A percentile compares a stretch with the other conserved stretches of the same genome.
phyloP scores from a whole-genome alignment of 2,888 invertebrate genomes.

The Octodonta nipae region DNA sequence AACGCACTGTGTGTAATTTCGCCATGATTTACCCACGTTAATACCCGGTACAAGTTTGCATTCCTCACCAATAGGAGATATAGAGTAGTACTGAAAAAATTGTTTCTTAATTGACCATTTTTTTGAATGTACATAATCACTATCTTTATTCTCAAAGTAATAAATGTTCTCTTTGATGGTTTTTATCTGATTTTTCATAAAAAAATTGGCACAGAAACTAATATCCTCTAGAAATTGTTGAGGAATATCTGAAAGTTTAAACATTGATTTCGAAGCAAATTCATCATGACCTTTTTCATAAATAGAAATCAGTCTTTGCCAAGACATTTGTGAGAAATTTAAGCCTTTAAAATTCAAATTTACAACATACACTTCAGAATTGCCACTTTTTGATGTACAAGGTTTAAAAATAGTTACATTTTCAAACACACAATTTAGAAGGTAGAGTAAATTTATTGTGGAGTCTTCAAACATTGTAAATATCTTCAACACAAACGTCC shows the following conservation, averaged over 20 bases:
- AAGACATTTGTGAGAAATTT: conserved; percentile 19
- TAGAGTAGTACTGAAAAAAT: conserved; percentile 46
- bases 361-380: conserved; percentile 83
- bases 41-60: conserved; percentile 40
- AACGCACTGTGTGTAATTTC: conserved; percentile 7
- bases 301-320: conserved; percentile 25
- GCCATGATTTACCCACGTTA: conserved; percentile 20
- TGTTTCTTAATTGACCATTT: too few species aligned
- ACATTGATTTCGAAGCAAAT: conserved; percentile 38
- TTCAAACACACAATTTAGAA: conserved; percentile 62
- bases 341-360: conserved; percentile 49
- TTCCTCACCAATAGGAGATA: conserved; percentile 38
- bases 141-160: conserved; percentile 38
- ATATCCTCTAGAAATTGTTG: conserved; percentile 51
- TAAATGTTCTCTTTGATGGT: conserved; percentile 55
- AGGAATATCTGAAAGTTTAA: conserved; percentile 47
- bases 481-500: conserved; percentile 72
- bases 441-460: conserved; percentile 65
- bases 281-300: conserved; percentile 5
- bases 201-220: conserved; percentile 49
- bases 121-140: too few species aligned
- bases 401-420: conserved; percentile 73
- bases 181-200: conserved; percentile 51
- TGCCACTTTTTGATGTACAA: conserved; percentile 83
- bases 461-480: conserved; percentile 80